Percentiles rank a stretch among this genome's conserved stretches.
phyloP scores from a whole-genome alignment of 2,113 vertebrate genomes.

The Ctenodactylus gundi region DNA sequence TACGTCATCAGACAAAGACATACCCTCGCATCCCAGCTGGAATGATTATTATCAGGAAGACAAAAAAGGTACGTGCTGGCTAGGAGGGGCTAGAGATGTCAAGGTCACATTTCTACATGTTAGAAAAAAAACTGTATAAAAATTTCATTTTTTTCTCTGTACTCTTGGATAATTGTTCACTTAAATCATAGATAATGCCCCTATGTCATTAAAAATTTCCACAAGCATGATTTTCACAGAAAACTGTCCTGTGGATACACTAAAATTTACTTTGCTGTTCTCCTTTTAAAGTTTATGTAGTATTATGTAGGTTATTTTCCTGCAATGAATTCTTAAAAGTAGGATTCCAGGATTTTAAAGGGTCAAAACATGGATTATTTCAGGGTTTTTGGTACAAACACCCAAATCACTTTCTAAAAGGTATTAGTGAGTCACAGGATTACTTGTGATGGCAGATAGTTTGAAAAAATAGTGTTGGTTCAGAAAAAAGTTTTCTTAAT shows the following conservation, averaged over 20 bases:
- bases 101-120: background rate
- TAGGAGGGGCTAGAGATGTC: background rate
- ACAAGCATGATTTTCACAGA: background rate
- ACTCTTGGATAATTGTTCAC: background rate
- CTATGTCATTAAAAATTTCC: background rate
- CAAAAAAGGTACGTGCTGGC: background rate
- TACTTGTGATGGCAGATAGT: background rate
- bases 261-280: background rate
- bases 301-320: background rate
- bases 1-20: background rate
- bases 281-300: background rate
- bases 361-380: background rate
- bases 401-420: conserved; percentile 20
- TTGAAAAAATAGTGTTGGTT: background rate
- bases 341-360: background rate
- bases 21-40: too few species aligned
- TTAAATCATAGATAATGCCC: background rate
- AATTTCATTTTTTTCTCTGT: background rate
- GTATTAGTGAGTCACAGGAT: background rate
- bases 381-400: background rate
- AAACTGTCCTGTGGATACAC: background rate
- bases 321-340: background rate
- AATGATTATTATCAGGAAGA: background rate
- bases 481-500: background rate
- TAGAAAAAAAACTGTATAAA: background rate